phyloP scores from a whole-genome alignment of 1,140 invertebrate genomes.

The Drosophila nigrodunni region DNA sequence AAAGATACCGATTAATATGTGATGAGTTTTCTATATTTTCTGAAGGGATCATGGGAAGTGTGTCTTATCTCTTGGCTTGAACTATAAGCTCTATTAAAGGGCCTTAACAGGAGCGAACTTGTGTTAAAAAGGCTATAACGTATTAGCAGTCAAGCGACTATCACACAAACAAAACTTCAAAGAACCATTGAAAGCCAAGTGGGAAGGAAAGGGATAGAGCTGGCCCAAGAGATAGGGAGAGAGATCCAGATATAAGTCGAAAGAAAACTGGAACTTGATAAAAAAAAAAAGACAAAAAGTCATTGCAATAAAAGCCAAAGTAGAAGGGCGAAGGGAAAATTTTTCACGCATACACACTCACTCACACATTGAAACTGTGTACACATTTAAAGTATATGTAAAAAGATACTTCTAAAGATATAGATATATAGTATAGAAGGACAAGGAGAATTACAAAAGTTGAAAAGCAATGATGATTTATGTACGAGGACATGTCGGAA shows the following conservation, averaged over 20 bases:
- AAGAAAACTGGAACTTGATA: constrained; percentile 77
- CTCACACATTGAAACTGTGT: neutral
- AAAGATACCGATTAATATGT: neutral
- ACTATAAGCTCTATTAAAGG: constrained; percentile 45
- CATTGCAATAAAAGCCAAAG: constrained; percentile 40
- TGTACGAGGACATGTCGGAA: constrained; percentile 68
- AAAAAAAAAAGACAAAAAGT: constrained; percentile 68
- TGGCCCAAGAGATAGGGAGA: neutral
- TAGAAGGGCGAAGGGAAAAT: constrained; percentile 36
- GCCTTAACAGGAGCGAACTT: constrained; percentile 25
- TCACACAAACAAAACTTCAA: constrained; percentile 52
- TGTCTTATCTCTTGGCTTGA: constrained; percentile 6
- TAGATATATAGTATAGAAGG: constrained; percentile 27
- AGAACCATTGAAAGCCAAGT: constrained; percentile 11
- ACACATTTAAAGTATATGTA: constrained; percentile 3
- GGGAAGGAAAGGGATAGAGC: neutral
- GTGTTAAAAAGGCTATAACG: constrained; percentile 49
- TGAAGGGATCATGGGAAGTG: neutral
- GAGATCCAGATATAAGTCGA: neutral
- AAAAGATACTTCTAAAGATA: neutral
- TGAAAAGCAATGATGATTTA: constrained; percentile 82
- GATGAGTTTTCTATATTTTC: neutral
- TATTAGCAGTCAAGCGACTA: constrained; percentile 41
- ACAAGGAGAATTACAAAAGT: constrained; percentile 64
- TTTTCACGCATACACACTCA: neutral